A percentile compares a stretch with the other conserved stretches of the same genome.
Conservation (phyloP, 92 coral and sea anemone species). For the Nematostella vectensis region DNA sequence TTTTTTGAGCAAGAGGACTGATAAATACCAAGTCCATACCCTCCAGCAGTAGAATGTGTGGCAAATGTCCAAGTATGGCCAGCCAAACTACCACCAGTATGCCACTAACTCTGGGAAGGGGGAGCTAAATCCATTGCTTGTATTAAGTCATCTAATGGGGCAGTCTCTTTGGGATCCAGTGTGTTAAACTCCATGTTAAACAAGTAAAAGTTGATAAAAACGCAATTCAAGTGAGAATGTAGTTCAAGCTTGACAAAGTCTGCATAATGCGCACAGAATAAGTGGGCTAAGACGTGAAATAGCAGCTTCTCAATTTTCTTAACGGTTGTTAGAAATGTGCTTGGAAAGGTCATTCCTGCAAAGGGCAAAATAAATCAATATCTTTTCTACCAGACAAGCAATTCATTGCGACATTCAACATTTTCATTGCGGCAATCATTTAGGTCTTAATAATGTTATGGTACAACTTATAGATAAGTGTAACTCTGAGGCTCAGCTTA, state of each 20-base stretch:
- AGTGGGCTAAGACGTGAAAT: slow-evolving; percentile 85
- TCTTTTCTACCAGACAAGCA: not conserved
- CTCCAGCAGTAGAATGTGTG: too few species aligned
- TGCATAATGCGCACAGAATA: slow-evolving; percentile 80
- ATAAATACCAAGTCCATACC: too few species aligned
- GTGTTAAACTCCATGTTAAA: slow-evolving; percentile 79
- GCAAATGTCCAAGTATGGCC: too few species aligned
- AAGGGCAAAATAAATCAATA: not conserved
- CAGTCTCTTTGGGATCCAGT: slow-evolving; percentile 87
- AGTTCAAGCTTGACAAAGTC: slow-evolving; percentile 78
- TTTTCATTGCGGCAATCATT: too few species aligned
- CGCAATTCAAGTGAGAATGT: slow-evolving; percentile 74
- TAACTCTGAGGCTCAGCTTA: too few species aligned
- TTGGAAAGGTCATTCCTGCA: slow-evolving; percentile 79
- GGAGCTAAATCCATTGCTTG: slow-evolving; percentile 79
- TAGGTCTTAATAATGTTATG: too few species aligned
- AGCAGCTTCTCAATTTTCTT: slow-evolving; percentile 79
- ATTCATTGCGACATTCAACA: too few species aligned
- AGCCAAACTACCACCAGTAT: too few species aligned
- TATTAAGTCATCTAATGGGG: slow-evolving; percentile 81
- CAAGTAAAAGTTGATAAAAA: slow-evolving; percentile 76
- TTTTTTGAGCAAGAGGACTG: too few species aligned
- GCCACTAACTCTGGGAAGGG: slow-evolving; percentile 37
- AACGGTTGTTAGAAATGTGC: slow-evolving; percentile 69
- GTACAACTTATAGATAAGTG: too few species aligned